A percentile compares a stretch with the other conserved stretches of the same genome.
Conservation (phyloP, 1,140 invertebrate species). For the Platorchestia sp. region DNA sequence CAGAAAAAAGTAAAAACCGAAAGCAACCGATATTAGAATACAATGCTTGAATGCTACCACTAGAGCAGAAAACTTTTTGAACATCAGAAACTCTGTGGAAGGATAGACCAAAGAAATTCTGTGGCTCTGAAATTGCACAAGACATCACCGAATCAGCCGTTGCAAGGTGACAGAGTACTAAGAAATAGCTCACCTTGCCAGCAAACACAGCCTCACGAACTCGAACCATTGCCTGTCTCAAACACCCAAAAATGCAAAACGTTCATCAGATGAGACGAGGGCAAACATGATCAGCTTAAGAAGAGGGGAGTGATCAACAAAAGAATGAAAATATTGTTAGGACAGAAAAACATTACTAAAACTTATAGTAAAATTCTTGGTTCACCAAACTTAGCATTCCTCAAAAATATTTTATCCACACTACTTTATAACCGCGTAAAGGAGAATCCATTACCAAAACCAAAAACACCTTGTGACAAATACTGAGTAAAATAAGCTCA, state of each 20-base stretch:
- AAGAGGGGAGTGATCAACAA: neutral
- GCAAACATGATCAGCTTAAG: neutral
- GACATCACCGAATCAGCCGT: too few species aligned
- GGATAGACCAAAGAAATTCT: too few species aligned
- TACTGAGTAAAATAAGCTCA: neutral
- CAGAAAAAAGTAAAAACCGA: neutral
- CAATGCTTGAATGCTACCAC: neutral
- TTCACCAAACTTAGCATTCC: neutral
- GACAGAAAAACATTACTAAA: neutral
- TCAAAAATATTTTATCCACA: neutral
- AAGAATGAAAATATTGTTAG: neutral
- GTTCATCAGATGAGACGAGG: neutral
- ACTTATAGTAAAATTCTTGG: neutral
- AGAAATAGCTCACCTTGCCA: neutral
- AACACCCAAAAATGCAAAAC: neutral
- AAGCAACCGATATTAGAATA: neutral
- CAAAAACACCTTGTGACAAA: neutral
- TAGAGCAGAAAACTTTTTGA: neutral
- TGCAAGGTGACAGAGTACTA: neutral
- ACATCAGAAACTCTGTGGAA: too few species aligned
- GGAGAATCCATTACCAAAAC: neutral
- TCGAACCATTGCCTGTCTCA: neutral
- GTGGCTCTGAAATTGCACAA: too few species aligned
- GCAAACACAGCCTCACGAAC: neutral
- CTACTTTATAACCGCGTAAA: too few species aligned